Percentiles rank a stretch among this genome's conserved stretches.
Conservation (phyloP, 1,140 invertebrate species). For the Bombus balteatus region DNA sequence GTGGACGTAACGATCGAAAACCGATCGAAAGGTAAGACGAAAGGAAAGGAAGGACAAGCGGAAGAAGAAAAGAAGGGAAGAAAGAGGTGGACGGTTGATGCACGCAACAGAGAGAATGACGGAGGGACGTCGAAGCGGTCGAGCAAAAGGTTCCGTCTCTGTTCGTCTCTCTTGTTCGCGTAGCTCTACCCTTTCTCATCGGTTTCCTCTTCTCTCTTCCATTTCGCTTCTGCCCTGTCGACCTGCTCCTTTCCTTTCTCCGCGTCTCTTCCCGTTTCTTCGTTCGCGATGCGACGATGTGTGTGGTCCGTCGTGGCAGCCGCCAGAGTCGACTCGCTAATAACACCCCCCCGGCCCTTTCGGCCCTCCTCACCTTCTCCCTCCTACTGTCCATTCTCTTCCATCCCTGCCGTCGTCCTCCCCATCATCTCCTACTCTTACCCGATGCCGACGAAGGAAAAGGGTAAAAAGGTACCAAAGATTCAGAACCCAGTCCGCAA, state of each 20-base stretch:
- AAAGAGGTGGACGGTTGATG: slow-evolving; percentile 17
- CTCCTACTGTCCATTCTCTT: slow-evolving; percentile 55
- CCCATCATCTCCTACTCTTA: slow-evolving; percentile 51
- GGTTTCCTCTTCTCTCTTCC: slow-evolving; percentile 14
- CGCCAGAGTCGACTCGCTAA: slow-evolving; percentile 79
- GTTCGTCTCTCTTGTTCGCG: slow-evolving; percentile 30
- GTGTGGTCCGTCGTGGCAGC: slow-evolving; percentile 79
- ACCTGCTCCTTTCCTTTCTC: slow-evolving; percentile 42
- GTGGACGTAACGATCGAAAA: slow-evolving; percentile 40
- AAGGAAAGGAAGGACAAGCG: background rate
- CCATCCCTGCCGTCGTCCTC: slow-evolving; percentile 49
- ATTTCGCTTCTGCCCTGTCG: slow-evolving; percentile 22
- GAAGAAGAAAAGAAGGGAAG: background rate
- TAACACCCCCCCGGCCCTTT: slow-evolving; percentile 72
- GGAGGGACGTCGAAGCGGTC: slow-evolving; percentile 18
- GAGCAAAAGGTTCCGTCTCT: slow-evolving; percentile 22
- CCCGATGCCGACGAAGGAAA: slow-evolving; percentile 59
- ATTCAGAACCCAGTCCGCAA: slow-evolving; percentile 72
- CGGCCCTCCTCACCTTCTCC: slow-evolving; percentile 34
- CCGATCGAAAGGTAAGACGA: slow-evolving; percentile 22
- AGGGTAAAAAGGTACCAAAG: slow-evolving; percentile 74
- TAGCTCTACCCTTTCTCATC: background rate
- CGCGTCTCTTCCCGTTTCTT: slow-evolving; percentile 58
- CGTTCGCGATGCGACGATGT: slow-evolving; percentile 74
- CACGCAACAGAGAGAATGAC: slow-evolving; percentile 29